Percentiles rank a stretch among this genome's conserved stretches.
Conservation (phyloP, 2,888 invertebrate genomes). For the Athetis lepigone region DNA sequence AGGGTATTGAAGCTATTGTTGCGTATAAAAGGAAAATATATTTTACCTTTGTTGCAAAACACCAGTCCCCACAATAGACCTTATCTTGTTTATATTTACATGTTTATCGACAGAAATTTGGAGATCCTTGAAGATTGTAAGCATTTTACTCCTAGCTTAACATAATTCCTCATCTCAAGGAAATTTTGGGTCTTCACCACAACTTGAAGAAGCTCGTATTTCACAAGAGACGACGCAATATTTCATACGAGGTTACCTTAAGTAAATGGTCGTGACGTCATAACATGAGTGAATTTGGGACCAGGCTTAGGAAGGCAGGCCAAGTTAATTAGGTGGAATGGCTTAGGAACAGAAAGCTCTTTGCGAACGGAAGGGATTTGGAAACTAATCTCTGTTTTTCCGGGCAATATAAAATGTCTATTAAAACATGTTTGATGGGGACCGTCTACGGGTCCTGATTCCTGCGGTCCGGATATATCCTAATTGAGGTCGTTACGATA, state of each 20-base stretch:
- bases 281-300: conserved; percentile 36
- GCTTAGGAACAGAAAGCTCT: conserved; percentile 48
- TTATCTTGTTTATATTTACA: conserved; percentile 49
- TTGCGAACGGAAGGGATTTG: conserved; percentile 44
- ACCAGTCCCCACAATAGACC: conserved; percentile 38
- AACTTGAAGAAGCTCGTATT: conserved; percentile 35
- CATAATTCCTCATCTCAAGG: conserved; percentile 34
- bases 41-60: conserved; percentile 17
- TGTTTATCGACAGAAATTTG: conserved; percentile 38
- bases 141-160: conserved; percentile 17
- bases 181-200: conserved; percentile 31
- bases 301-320: conserved; percentile 29
- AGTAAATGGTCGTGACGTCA: conserved; percentile 33
- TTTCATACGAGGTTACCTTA: conserved; percentile 30
- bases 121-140: conserved; percentile 43
- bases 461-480: conserved; percentile 10
- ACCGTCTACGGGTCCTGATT: background rate
- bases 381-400: conserved; percentile 42
- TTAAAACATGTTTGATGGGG: conserved; percentile 33
- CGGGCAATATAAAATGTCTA: conserved; percentile 47
- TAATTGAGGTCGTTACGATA: conserved; percentile 26
- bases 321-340: conserved; percentile 57
- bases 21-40: conserved; percentile 32
- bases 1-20: conserved; percentile 30
- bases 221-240: conserved; percentile 36